These are phyloP conservation scores for Thripadectes ignobilis DNA, from an alignment of 2,797 vertebrate species.

Conservation along the genomic window DNA sequence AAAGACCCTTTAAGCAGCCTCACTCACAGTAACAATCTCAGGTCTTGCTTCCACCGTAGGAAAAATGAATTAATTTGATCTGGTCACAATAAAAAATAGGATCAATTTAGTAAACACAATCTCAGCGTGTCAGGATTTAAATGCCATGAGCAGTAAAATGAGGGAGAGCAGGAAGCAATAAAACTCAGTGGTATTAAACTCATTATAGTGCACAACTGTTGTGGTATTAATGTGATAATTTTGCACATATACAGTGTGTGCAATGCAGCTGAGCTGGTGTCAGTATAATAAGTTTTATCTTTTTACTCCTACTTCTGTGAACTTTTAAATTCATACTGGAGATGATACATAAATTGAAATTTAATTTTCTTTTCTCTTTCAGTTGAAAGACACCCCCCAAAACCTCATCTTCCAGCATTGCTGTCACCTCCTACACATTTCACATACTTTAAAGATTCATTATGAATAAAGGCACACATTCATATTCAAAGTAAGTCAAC, in stretches of 20 bases:
- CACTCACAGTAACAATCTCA: background rate
- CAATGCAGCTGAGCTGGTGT: background rate
- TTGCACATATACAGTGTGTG: background rate
- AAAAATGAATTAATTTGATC: background rate
- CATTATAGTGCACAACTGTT: background rate
- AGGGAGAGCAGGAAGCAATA: background rate
- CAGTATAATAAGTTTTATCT: background rate
- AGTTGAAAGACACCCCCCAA: background rate
- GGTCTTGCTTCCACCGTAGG: background rate
- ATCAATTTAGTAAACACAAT: background rate
- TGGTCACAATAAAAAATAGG: background rate
- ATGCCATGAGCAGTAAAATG: background rate
- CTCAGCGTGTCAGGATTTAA: background rate
- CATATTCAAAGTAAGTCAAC: background rate
- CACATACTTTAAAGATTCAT: background rate
- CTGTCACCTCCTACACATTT: background rate
- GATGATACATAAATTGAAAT: background rate
- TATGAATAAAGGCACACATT: background rate
- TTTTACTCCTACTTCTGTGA: background rate
- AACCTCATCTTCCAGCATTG: background rate
- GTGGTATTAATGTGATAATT: background rate
- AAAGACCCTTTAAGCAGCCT: background rate
- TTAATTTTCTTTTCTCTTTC: conserved; percentile 6
- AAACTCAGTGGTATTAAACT: background rate
- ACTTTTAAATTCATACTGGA: background rate